phyloP scores from a whole-genome alignment of 2,888 invertebrate genomes.

The Tortrix viridana region DNA sequence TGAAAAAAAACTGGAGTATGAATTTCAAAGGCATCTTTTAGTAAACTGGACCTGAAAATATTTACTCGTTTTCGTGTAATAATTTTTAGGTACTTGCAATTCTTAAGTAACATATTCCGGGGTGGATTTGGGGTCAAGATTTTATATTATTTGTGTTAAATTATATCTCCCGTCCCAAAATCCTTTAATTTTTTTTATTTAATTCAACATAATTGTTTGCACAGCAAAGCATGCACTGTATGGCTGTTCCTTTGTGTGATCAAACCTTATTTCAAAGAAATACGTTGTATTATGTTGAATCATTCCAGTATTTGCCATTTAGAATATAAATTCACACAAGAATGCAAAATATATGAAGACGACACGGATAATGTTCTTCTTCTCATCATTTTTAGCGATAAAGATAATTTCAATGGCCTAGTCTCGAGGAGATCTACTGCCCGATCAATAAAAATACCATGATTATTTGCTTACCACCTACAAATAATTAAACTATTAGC shows the following conservation, averaged over 20 bases:
- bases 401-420: slow-evolving; percentile 22
- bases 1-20: no score
- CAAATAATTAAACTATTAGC: slow-evolving; percentile 50
- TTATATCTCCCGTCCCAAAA: no score
- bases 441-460: slow-evolving; percentile 52
- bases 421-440: slow-evolving; percentile 42
- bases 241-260: background rate
- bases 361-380: slow-evolving; percentile 12
- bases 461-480: slow-evolving; percentile 49
- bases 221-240: no score
- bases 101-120: no score
- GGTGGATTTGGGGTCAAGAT: no score
- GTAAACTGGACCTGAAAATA: no score
- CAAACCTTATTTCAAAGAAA: background rate
- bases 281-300: background rate
- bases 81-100: no score
- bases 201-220: no score
- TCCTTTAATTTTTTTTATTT: no score
- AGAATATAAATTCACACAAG: slow-evolving; percentile 12
- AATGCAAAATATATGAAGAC: slow-evolving; percentile 21
- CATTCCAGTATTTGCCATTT: slow-evolving; percentile 16
- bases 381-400: slow-evolving; percentile 24
- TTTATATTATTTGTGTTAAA: no score
- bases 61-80: no score
- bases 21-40: no score